Percentiles rank a stretch among this genome's conserved stretches.
These are phyloP conservation scores for Zaprionus kolodkinae DNA, from an alignment of 1,140 invertebrate genomes.

Conservation along the genomic window DNA sequence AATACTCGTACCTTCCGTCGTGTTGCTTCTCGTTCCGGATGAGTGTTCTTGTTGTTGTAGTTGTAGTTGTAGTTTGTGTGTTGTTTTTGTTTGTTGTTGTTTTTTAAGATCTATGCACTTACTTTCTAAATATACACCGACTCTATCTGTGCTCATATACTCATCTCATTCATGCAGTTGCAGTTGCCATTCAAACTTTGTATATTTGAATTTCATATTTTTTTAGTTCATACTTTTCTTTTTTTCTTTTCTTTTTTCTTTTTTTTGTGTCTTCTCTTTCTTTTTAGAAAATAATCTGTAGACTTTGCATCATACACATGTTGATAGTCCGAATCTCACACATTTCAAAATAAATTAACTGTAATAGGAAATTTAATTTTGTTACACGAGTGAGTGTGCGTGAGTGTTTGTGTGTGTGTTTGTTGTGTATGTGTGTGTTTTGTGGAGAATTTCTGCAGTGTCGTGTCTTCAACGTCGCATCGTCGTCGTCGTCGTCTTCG, in stretches of 20 bases:
- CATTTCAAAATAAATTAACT: constrained; percentile 15
- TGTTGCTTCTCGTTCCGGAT: constrained; percentile 12
- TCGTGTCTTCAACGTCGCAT: neutral
- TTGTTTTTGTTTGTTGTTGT: constrained; percentile 20
- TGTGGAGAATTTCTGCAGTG: neutral
- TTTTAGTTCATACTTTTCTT: neutral
- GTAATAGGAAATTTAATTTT: constrained; percentile 32
- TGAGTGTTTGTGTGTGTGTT: constrained; percentile 10
- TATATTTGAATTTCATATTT: constrained; percentile 3
- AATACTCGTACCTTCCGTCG: constrained; percentile 46
- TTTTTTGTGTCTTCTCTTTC: constrained; percentile 4
- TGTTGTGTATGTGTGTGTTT: constrained; percentile 23
- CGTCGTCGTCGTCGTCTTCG: neutral
- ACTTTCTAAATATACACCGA: constrained; percentile 42
- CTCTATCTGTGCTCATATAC: constrained; percentile 18
- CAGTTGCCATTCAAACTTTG: constrained; percentile 7
- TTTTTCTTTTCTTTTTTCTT: constrained; percentile 3
- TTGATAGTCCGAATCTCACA: constrained; percentile 25
- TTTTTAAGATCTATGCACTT: constrained; percentile 46
- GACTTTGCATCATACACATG: neutral
- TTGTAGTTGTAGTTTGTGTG: constrained; percentile 13
- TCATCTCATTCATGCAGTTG: constrained; percentile 1
- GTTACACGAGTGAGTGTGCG: constrained; percentile 32
- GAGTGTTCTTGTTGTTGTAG: constrained; percentile 19
- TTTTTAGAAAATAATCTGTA: constrained; percentile 7